Evolutionary conservation across 2,797 vertebrate species (phyloP).

Genomic region (Anomalospiza imberbis): DNA sequence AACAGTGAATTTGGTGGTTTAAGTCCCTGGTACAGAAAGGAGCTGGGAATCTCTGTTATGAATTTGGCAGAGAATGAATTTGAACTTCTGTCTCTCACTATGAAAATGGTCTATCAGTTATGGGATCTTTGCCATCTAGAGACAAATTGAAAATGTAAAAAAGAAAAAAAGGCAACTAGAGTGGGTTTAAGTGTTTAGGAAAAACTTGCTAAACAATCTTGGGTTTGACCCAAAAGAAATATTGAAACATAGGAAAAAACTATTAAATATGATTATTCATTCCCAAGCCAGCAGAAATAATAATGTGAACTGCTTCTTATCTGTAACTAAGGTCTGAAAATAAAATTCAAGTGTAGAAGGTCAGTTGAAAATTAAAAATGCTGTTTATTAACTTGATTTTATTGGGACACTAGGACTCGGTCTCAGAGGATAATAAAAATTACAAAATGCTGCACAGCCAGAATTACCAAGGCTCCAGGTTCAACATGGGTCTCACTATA

Average conservation of each 20-base stretch:
- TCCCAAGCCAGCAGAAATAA: neutral
- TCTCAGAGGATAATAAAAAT: neutral
- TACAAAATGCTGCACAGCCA: neutral
- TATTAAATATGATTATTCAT: neutral
- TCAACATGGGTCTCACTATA: neutral
- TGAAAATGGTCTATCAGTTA: neutral
- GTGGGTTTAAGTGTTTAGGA: neutral
- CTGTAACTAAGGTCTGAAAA: neutral
- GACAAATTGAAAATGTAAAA: neutral
- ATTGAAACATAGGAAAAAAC: neutral
- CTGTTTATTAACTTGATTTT: neutral
- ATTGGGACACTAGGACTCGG: neutral
- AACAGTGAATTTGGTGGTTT: neutral
- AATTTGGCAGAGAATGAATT: neutral
- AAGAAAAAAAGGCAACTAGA: neutral
- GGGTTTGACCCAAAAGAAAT: neutral
- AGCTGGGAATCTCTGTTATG: neutral
- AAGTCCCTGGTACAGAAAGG: neutral
- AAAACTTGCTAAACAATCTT: neutral
- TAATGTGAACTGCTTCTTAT: neutral
- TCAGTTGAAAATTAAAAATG: neutral
- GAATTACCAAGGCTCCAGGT: neutral
- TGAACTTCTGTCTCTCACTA: neutral
- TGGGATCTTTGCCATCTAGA: neutral
- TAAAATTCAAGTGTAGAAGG: neutral